Conservation (phyloP, 53 echinoderm and acorn worm species). For the Crossaster papposus region DNA sequence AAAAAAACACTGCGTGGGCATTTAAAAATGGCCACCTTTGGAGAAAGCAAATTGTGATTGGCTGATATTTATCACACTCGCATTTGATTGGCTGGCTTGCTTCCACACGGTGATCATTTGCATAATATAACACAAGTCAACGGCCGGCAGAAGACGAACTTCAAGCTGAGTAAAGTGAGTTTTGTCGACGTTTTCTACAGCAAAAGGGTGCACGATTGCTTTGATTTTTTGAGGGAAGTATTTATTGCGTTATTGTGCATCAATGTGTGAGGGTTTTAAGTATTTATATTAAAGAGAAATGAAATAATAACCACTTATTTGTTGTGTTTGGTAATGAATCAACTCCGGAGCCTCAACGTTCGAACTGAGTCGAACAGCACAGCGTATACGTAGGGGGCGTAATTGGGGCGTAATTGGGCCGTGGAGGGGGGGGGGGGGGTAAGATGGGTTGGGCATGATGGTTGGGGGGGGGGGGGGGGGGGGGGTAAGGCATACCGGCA, state of each 20-base stretch:
- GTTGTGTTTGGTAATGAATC: neutral
- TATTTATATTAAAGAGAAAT: neutral
- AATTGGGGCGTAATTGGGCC: too few relatives aligned
- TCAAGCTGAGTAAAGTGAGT: neutral
- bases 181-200: neutral
- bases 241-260: neutral
- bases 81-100: constrained; percentile 34
- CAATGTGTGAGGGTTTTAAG: neutral
- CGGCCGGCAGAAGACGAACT: neutral
- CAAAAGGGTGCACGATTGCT: neutral
- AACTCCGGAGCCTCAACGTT: too few relatives aligned
- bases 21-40: constrained; percentile 80
- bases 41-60: constrained; percentile 47
- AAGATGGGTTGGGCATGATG: too few relatives aligned
- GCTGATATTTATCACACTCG: neutral
- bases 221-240: neutral
- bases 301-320: neutral
- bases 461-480: too few relatives aligned
- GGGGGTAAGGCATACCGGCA: too few relatives aligned
- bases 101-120: constrained; percentile 42
- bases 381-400: too few relatives aligned
- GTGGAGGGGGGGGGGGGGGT: too few relatives aligned
- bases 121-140: constrained; percentile 34
- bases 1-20: neutral
- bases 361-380: too few relatives aligned